Evolutionary conservation across 2,797 vertebrate species (phyloP).

Genomic region (Garrulus glandarius): DNA sequence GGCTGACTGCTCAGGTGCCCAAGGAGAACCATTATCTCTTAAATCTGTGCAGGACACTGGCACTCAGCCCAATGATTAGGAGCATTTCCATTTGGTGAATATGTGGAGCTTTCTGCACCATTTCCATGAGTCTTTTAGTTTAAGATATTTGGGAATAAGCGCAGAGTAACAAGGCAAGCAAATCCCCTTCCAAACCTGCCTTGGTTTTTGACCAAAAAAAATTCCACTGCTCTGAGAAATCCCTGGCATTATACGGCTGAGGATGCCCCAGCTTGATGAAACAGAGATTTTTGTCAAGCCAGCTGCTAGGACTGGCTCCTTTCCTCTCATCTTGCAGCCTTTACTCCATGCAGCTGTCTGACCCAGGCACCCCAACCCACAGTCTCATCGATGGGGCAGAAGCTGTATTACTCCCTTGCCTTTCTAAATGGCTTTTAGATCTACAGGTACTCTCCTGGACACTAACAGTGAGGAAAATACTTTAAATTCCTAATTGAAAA

Average conservation of each 20-base stretch:
- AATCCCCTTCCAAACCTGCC: neutral
- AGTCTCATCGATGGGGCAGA: neutral
- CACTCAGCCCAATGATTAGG: neutral
- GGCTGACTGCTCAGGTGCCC: neutral
- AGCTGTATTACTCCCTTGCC: neutral
- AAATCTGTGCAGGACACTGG: neutral
- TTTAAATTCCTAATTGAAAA: constrained; percentile 8
- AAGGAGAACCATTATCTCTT: neutral
- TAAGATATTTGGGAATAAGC: neutral
- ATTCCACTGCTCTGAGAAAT: neutral
- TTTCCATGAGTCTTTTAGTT: neutral
- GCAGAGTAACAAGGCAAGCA: neutral
- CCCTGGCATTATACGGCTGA: neutral
- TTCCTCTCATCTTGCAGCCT: neutral
- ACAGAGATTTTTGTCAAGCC: neutral
- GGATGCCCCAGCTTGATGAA: neutral
- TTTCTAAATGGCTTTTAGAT: neutral
- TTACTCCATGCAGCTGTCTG: neutral
- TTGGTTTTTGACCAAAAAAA: neutral
- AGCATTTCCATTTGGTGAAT: neutral
- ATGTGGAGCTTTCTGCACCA: neutral
- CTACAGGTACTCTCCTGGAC: neutral
- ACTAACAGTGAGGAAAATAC: neutral
- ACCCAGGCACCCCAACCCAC: neutral
- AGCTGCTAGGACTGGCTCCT: neutral